These are phyloP conservation scores for Chanos chanos DNA, from an alignment of 2,797 vertebrate species.

Conservation along the genomic window DNA sequence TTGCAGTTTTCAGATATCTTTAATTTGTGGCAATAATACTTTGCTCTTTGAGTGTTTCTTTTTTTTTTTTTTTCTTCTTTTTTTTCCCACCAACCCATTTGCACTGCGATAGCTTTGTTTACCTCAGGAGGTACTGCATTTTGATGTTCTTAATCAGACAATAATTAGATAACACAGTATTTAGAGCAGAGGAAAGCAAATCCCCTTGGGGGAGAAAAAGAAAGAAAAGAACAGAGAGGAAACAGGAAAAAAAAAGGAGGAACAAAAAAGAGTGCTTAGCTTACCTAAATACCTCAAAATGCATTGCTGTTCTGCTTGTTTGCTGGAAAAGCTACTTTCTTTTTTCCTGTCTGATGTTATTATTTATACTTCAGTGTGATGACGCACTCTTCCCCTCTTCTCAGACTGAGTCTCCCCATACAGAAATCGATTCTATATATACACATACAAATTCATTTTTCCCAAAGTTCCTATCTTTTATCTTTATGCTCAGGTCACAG, in stretches of 20 bases:
- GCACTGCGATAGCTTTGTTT: constrained; percentile 55
- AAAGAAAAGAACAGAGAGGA: too few relatives aligned
- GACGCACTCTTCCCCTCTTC: neutral
- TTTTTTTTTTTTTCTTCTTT: too few relatives aligned
- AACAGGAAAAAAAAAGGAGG: too few relatives aligned
- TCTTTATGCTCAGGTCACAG: too few relatives aligned
- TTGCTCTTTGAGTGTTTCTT: constrained; percentile 41
- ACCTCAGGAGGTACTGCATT: constrained; percentile 54
- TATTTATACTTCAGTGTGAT: neutral
- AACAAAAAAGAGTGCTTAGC: constrained; percentile 40
- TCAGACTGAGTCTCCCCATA: neutral
- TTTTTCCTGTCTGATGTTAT: constrained; percentile 5
- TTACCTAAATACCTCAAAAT: constrained; percentile 42
- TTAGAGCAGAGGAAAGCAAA: constrained; percentile 44
- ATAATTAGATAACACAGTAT: constrained; percentile 56
- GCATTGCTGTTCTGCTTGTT: constrained; percentile 15
- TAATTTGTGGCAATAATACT: constrained; percentile 59
- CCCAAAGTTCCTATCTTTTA: neutral
- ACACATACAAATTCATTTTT: neutral
- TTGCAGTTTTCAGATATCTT: constrained; percentile 60
- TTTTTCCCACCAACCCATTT: constrained; percentile 37
- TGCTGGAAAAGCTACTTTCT: neutral
- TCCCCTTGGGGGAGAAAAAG: constrained; percentile 46
- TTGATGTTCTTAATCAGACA: constrained; percentile 56
- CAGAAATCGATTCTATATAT: neutral